These are phyloP conservation scores for Tetragonula clypearis DNA, from an alignment of 1,140 invertebrate genomes.

Conservation along the genomic window DNA sequence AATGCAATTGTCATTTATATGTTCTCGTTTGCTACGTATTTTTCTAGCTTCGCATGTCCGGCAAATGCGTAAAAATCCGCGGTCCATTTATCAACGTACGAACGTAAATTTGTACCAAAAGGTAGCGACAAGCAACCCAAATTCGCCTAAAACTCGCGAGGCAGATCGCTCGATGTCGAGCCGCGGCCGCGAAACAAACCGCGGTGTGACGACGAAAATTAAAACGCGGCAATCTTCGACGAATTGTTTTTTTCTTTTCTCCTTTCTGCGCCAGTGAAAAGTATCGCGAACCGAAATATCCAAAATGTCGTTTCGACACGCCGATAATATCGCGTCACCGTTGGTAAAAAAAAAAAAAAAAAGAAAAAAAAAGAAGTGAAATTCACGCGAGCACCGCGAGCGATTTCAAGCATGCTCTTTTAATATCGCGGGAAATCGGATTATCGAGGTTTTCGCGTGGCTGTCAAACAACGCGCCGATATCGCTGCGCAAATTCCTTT, in stretches of 20 bases:
- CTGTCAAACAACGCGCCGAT: constrained; percentile 28
- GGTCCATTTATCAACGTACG: no score
- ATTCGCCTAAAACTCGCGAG: background rate
- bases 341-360: no score
- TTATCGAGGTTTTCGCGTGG: constrained; percentile 21
- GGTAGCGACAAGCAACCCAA: background rate
- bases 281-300: background rate
- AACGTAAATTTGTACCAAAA: background rate
- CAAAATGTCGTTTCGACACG: background rate
- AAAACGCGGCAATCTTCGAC: background rate
- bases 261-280: background rate
- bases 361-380: background rate
- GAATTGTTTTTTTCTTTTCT: background rate
- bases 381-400: background rate
- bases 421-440: constrained; percentile 30
- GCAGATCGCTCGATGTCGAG: background rate
- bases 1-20: no score
- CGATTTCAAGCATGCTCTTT: constrained; percentile 15
- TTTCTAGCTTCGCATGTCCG: no score
- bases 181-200: background rate
- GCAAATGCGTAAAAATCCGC: no score
- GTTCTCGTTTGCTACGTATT: no score
- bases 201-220: background rate
- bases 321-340: background rate
- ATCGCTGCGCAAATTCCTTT: constrained; percentile 23